Evolutionary conservation across 2,888 invertebrate genomes (phyloP).

Genomic region (Timema podura): DNA sequence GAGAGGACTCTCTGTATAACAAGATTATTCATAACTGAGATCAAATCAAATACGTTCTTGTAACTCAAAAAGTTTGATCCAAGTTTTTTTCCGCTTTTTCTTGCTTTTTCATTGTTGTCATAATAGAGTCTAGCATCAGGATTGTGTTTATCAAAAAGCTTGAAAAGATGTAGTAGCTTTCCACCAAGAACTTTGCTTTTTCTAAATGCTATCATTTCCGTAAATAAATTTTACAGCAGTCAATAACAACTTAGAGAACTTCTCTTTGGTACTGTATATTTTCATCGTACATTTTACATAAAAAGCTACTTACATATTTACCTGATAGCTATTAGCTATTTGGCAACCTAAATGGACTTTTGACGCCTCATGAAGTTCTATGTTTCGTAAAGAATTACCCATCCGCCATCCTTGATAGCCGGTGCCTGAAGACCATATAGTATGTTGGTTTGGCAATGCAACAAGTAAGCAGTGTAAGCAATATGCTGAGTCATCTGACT

Average conservation of each 20-base stretch:
- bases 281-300: background rate
- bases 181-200: background rate
- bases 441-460: background rate
- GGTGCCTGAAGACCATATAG: background rate
- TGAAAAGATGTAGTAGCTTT: background rate
- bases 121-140: background rate
- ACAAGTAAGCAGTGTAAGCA: background rate
- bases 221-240: background rate
- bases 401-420: background rate
- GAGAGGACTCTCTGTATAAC: background rate
- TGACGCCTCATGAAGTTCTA: background rate
- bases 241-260: background rate
- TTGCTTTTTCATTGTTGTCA: constrained; percentile 1
- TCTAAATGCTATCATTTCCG: background rate
- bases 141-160: background rate
- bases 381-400: background rate
- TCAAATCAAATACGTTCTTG: constrained; percentile 5
- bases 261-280: background rate
- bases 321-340: background rate
- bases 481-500: background rate
- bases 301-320: background rate
- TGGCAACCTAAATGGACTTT: background rate
- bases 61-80: constrained; percentile 1
- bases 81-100: background rate
- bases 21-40: background rate